Evolutionary conservation across 1,140 invertebrate species (phyloP).

Genomic region (Aradophagus sp.): DNA sequence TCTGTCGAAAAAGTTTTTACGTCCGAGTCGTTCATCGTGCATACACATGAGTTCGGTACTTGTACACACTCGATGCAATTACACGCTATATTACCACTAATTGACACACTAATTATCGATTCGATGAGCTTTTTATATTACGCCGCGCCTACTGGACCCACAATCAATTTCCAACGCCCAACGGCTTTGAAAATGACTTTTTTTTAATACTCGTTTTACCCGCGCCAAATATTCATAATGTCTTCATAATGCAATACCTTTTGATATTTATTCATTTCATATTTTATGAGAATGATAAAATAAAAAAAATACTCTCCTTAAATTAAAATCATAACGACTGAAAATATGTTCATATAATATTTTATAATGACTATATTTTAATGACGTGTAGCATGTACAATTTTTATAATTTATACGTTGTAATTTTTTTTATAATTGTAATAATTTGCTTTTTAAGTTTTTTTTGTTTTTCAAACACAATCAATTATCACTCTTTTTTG

Average conservation of each 20-base stretch:
- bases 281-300: constrained; percentile 32
- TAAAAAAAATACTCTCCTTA: constrained; percentile 9
- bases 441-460: no score
- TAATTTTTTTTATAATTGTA: no score
- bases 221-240: constrained; percentile 58
- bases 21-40: constrained; percentile 45
- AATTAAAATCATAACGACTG: constrained; percentile 19
- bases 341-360: no score
- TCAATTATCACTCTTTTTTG: no score
- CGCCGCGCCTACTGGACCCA: constrained; percentile 56
- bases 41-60: constrained; percentile 36
- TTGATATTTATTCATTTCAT: constrained; percentile 30
- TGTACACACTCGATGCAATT: constrained; percentile 62
- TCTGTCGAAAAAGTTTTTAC: constrained; percentile 28
- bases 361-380: no score
- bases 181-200: constrained; percentile 57
- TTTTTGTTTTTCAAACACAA: no score
- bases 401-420: no score
- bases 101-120: constrained; percentile 73
- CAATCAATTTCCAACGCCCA: constrained; percentile 63
- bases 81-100: constrained; percentile 69
- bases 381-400: no score
- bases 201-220: constrained; percentile 52
- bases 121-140: constrained; percentile 63
- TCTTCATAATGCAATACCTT: constrained; percentile 60